Evolutionary conservation across 1,140 invertebrate species (phyloP), one percentile per base, ranked within the genome.

Genomic region (Lasioglossum albipes): DNA sequence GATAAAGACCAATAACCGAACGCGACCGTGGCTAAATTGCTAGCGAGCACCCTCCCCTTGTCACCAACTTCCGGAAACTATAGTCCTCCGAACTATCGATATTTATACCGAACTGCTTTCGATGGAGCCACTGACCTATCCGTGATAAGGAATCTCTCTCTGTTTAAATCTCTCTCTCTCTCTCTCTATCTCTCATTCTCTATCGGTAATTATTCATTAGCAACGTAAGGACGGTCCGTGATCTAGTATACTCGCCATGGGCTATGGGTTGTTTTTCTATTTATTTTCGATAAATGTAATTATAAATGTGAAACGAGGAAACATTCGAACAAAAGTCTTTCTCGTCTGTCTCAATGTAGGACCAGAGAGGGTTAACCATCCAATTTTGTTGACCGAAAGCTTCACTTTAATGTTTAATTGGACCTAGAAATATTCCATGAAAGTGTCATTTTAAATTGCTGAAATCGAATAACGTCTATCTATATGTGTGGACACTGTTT

Each of bases 11-110:
- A 36, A 69, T 36, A 36, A 49, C 45, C 13, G 45, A 52, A 54
- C 52, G 52, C 52, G 52, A 54, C 52, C 36, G 18, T 5, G 52
- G 52, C 18, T 54, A 5, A 20, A 54, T 54, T 20, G 16, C 52
- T 16, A 16, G 52, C 52, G 16, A 54, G 16, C 52, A 5, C 52
- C 52, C 4, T 16, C 70, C n/a, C 5, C 54, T 16, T 36, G 22
- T 18, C 42, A 64, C 45, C 27, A 12, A 67, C 52, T 76, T 59
- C 22, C 75, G 52, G 41, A 69, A 36, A 76, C 75, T 45, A 3
- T 45, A 31, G 42, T 52, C 57, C 67, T 71, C 67, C 18, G n/a
- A n/a, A n/a, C n/a, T 45, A 10, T 71, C 67, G 67, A 57, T 22
- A 59, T 57, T 67, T 67, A 52, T 42, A 66, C 62, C 7, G n/a